These are phyloP conservation scores for Phycodurus eques DNA, from an alignment of 2,113 vertebrate genomes.

Conservation along the genomic window DNA sequence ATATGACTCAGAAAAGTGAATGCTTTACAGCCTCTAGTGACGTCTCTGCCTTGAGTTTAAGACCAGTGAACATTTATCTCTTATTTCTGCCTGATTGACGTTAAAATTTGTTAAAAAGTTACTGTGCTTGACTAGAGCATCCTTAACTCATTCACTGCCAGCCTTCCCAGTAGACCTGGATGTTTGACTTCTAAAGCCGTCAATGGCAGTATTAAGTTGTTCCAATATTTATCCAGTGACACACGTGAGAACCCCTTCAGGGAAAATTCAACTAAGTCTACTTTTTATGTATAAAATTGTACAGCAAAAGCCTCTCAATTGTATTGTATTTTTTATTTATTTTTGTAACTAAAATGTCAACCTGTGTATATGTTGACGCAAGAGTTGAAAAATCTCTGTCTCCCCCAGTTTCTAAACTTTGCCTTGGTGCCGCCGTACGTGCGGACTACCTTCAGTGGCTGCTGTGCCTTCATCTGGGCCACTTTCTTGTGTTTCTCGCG, in stretches of 20 bases:
- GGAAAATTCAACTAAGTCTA: neutral
- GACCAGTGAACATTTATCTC: neutral
- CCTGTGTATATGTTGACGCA: neutral
- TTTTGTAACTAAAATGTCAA: neutral
- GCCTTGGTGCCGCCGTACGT: conserved; percentile 80
- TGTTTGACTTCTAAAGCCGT: too few species aligned
- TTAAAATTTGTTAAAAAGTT: too few species aligned
- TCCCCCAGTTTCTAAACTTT: conserved; percentile 84
- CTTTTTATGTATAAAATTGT: too few species aligned
- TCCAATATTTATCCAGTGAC: neutral
- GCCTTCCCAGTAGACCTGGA: too few species aligned
- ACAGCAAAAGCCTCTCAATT: neutral
- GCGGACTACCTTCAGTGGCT: conserved; percentile 83
- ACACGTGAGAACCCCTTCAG: neutral
- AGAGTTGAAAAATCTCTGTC: neutral
- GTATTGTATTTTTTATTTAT: neutral
- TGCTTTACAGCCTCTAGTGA: neutral
- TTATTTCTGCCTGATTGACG: too few species aligned
- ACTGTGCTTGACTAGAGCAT: neutral
- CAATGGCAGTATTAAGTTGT: neutral
- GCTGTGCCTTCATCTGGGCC: conserved; percentile 87
- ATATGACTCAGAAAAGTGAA: neutral
- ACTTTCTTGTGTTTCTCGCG: conserved; percentile 89
- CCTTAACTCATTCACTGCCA: neutral
- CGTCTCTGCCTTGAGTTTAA: neutral